Evolutionary conservation across 1,140 invertebrate genomes (phyloP), one percentile per base, ranked within the genome.

Genomic region (Meloidogyne hapla): DNA sequence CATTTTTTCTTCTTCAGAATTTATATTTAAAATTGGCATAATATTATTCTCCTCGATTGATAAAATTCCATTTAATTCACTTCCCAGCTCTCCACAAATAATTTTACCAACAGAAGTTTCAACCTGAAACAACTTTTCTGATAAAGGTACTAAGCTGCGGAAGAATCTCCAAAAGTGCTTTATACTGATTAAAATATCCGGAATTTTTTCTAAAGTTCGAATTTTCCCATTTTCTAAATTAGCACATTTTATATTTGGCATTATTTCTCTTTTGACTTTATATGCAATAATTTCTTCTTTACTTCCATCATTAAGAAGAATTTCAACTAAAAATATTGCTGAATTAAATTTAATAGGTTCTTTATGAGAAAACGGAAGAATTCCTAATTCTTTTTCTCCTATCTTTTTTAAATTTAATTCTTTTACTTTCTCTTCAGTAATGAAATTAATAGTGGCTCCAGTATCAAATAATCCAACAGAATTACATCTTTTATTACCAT

Each of bases 391-490:
- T 9, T 42, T 42, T 25, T 68, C 25, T 26, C 42, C 42, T 12
- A 68, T 25, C 25, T 68, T 68, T n/a, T 68, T 21, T 26, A 26
- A 21, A 5, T 42, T 68, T 0, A 68, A 26, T 10, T 38, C 66
- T 26, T 26, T 38, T 26, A 68, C 66, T 12, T 40, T 42, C 10
- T 38, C n/a, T n/a, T 42, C 42, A 23, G 38, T 68, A 9, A 68
- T 26, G 18, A 68, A 40, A 42, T 38, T 68, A 21, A 68, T 42
- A 18, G 38, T 38, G 1, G 66, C 38, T 1, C 66, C 66, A 0
- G 66, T n/a, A 9, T 68, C 66, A 68, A 68, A 68, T 18, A 68
- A 68, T 2, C n/a, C 66, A 38, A 68, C n/a, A 2, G 42, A 40
- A 21, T 42, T 33, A 21, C 38, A 40, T 26, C 12, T 68, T 42